Evolutionary conservation across 2,113 vertebrate genomes (phyloP), one percentile per base, ranked within the genome.

Genomic region (Mola mola): DNA sequence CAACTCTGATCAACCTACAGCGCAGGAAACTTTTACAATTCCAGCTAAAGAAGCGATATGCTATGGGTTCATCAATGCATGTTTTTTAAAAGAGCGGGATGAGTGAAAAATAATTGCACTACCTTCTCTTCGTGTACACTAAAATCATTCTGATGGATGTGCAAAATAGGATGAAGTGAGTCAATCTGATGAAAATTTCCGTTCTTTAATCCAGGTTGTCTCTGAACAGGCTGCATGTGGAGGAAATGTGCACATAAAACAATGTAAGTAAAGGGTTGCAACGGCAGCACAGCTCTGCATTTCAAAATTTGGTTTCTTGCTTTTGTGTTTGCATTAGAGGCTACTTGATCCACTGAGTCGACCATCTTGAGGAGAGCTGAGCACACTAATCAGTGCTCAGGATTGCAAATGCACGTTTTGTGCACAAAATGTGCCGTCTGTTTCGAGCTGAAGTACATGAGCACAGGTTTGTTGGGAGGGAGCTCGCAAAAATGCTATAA

Each of bases 111-210:
- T 26, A 49, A 33, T 19, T 8, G 42, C 8, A 37, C 3, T 8
- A 10, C 2, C 0, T 21, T 2, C 13, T 48, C 8, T 29, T 55
- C 5, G 19, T 36, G 46, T 36, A 37, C 37, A 50, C 33, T 31
- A 28, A 62, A 42, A 50, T 8, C 25, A 62, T 19, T n/a, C n/a
- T 24, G n/a, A 50, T 42, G 37, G 31, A 46, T 52, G 47, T 12
- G 15, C n/a, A 12, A 57, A 19, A 22, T 62, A 57, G 53, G 17
- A 79, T 73, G 24, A 57, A 43, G 33, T 51, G 34, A 62, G 50
- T 56, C 59, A 33, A 12, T 59, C 20, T 34, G 66, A 63, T 66
- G 58, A 65, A 74, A 58, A 53, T 72, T 77, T 17, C 55, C 25
- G 60, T 50, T 56, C 17, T 80, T 63, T 75, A 61, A 74, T 65